These are phyloP conservation scores for Mohoua ochrocephala DNA, from an alignment of 2,113 vertebrate species.

Conservation along the genomic window DNA sequence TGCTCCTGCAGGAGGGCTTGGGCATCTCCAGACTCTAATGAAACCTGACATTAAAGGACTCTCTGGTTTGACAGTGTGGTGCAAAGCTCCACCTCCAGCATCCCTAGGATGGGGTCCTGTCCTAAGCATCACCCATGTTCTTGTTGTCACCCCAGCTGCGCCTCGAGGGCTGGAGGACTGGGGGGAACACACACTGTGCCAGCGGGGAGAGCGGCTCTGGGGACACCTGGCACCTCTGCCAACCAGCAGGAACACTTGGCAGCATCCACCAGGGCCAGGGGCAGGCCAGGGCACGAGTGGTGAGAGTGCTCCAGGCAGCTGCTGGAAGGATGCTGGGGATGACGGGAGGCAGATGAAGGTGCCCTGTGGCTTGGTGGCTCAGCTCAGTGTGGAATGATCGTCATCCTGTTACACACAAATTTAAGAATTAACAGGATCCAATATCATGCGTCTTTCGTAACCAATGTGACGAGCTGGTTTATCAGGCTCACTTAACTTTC, in stretches of 20 bases:
- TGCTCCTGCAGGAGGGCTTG: background rate
- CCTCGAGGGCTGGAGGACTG: background rate
- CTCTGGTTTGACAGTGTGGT: background rate
- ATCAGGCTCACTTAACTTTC: constrained; percentile 43
- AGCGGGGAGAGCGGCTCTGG: background rate
- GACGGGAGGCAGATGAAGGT: background rate
- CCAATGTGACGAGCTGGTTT: constrained; percentile 41
- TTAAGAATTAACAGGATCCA: constrained; percentile 38
- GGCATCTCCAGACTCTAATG: background rate
- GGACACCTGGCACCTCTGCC: background rate
- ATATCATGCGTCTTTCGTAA: background rate
- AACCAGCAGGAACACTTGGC: background rate
- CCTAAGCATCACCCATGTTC: rapidly evolving
- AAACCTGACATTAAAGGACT: background rate
- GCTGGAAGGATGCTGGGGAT: background rate
- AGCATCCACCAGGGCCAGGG: background rate
- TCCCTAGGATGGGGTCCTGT: background rate
- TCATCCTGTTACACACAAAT: background rate
- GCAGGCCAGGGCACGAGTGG: background rate
- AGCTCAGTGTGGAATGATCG: constrained; percentile 1
- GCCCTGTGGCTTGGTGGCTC: background rate
- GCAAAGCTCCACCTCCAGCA: background rate
- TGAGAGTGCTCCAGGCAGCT: background rate
- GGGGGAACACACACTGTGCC: rapidly evolving
- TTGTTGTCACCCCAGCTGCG: rapidly evolving